Conservation (phyloP, 2,113 vertebrate species). For the Barnardius zonarius region DNA sequence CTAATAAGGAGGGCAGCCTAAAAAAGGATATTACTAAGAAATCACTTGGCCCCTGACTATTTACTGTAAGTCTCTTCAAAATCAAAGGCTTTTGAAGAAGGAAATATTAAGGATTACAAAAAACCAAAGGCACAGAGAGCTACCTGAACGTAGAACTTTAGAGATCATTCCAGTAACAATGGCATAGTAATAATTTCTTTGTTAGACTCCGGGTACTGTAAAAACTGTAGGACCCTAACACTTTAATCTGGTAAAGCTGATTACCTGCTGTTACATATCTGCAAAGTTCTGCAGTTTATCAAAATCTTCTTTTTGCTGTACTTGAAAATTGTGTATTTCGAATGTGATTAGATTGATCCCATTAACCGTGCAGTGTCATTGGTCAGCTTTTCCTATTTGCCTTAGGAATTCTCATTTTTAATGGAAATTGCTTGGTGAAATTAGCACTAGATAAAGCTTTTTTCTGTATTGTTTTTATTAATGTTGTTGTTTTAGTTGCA, state of each 20-base stretch:
- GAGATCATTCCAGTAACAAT: neutral
- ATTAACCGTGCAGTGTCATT: constrained; percentile 47
- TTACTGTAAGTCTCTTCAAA: neutral
- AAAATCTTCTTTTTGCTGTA: constrained; percentile 4
- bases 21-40: neutral
- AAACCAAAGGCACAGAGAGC: neutral
- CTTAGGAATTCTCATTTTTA: constrained; percentile 22
- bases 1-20: neutral
- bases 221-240: neutral
- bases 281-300: neutral
- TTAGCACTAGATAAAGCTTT: neutral
- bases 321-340: neutral
- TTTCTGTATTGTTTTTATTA: constrained; percentile 17
- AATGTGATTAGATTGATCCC: constrained; percentile 10
- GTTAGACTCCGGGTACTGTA: neutral
- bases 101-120: neutral
- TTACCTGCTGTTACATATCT: neutral
- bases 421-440: constrained; percentile 7
- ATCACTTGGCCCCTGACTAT: neutral
- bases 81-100: neutral
- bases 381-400: constrained; percentile 30
- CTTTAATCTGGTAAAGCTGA: neutral
- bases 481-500: constrained; percentile 18
- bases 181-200: neutral
- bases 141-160: neutral